A percentile compares a stretch with the other conserved stretches of the same genome.
These are phyloP conservation scores for Drosophila nasuta DNA, from an alignment of 1,140 invertebrate genomes.

Conservation along the genomic window DNA sequence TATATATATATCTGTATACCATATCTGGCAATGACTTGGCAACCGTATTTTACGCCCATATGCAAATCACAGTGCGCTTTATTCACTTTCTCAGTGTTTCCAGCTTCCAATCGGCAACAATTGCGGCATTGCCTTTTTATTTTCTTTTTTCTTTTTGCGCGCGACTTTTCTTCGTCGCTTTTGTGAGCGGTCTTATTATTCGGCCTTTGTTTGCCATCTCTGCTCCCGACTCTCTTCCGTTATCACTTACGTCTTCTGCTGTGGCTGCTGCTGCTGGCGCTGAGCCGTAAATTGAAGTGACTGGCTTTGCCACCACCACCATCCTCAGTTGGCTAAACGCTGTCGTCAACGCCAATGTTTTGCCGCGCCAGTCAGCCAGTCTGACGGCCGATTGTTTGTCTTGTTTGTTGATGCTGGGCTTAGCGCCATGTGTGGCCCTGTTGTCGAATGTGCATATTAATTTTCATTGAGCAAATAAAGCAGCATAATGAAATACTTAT, in stretches of 20 bases:
- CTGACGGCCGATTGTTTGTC: slow-evolving; percentile 35
- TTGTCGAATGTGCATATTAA: slow-evolving; percentile 47
- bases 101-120: slow-evolving; percentile 32
- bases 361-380: not conserved
- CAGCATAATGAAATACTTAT: slow-evolving; percentile 55
- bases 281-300: slow-evolving; percentile 41
- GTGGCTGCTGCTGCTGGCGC: not conserved
- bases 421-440: slow-evolving; percentile 42
- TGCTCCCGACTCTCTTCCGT: slow-evolving; percentile 23
- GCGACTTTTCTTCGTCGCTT: slow-evolving; percentile 9
- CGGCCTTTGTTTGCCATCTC: slow-evolving; percentile 30
- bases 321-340: not conserved
- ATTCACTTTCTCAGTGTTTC: slow-evolving; percentile 28
- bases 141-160: not conserved
- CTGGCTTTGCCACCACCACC: slow-evolving; percentile 8
- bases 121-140: slow-evolving; percentile 34
- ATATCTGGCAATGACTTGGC: slow-evolving; percentile 39
- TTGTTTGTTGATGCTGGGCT: slow-evolving; percentile 39
- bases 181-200: slow-evolving; percentile 35
- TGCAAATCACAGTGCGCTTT: slow-evolving; percentile 55
- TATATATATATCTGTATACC: slow-evolving; percentile 19
- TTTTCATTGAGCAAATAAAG: slow-evolving; percentile 61
- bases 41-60: slow-evolving; percentile 54
- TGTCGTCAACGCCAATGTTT: slow-evolving; percentile 2
- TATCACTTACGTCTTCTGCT: slow-evolving; percentile 24